Evolutionary conservation across 2,888 invertebrate genomes (phyloP).

Genomic region (Nesidiocoris tenuis): DNA sequence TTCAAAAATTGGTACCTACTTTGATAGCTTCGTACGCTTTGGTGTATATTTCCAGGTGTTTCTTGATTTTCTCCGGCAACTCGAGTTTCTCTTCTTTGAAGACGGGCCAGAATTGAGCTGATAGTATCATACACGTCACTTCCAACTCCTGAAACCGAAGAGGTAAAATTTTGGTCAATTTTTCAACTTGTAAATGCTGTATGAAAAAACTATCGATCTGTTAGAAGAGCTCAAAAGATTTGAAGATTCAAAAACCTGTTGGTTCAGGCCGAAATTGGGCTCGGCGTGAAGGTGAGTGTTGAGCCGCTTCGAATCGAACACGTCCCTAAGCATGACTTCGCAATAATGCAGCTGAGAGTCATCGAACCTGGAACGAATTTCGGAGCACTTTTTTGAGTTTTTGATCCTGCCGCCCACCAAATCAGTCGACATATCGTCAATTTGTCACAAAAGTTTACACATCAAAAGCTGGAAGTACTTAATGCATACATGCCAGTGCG

Average conservation of each 20-base stretch:
- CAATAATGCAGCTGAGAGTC: slow-evolving; percentile 95
- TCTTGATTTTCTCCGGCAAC: slow-evolving; percentile 75
- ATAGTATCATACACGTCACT: slow-evolving; percentile 85
- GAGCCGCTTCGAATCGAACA: slow-evolving; percentile 91
- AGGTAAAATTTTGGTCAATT: no score
- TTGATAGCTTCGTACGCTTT: slow-evolving; percentile 86
- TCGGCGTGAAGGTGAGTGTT: slow-evolving; percentile 82
- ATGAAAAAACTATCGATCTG: neutral
- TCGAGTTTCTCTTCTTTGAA: slow-evolving; percentile 92
- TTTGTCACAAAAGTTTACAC: no score
- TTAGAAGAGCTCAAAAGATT: neutral
- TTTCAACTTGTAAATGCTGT: no score
- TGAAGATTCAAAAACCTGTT: no score
- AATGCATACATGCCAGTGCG: no score
- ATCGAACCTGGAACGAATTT: slow-evolving; percentile 68
- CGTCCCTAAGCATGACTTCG: slow-evolving; percentile 98
- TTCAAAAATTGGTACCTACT: slow-evolving; percentile 45
- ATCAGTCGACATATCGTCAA: no score
- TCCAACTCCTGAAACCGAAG: slow-evolving; percentile 61
- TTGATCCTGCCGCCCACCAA: no score
- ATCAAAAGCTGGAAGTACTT: no score
- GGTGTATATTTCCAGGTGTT: slow-evolving; percentile 81
- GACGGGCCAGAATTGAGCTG: slow-evolving; percentile 97
- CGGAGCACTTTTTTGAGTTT: no score
- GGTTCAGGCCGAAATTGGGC: slow-evolving; percentile 56